These are phyloP conservation scores for Orientallactaga sibirica DNA, from an alignment of 2,797 vertebrate genomes.

Conservation along the genomic window DNA sequence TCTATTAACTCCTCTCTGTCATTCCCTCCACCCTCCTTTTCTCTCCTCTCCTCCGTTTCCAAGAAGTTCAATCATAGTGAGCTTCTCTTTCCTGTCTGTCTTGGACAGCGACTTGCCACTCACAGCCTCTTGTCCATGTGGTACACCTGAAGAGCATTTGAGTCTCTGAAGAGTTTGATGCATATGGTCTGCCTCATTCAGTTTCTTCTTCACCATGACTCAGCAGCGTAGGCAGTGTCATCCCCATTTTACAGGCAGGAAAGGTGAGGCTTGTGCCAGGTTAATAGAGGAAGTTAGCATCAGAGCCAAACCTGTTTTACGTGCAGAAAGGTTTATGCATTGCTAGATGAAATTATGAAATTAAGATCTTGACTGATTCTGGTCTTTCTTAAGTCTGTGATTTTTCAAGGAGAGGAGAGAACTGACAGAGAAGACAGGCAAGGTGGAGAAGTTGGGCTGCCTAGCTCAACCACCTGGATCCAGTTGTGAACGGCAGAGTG, in stretches of 20 bases:
- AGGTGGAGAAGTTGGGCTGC: neutral
- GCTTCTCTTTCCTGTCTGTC: neutral
- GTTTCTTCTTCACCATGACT: too few relatives aligned
- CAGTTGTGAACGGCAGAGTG: neutral
- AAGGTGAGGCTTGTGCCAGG: neutral
- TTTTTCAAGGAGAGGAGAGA: neutral
- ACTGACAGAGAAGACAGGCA: too few relatives aligned
- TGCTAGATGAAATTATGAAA: neutral
- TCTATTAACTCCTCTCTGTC: neutral
- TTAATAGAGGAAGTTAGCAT: neutral
- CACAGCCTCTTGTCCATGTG: neutral
- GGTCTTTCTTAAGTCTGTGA: neutral
- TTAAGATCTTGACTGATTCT: neutral
- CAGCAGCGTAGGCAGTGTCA: accelerated
- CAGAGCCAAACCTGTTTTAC: neutral
- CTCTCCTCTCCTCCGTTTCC: neutral
- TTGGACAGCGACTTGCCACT: neutral
- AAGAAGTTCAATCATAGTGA: neutral
- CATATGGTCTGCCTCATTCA: neutral
- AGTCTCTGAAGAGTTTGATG: neutral
- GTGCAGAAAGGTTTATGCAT: neutral
- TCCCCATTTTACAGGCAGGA: neutral
- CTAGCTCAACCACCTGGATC: neutral
- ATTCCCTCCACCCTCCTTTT: neutral
- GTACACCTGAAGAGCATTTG: neutral